phyloP scores from a whole-genome alignment of 2,888 invertebrate species.

The Rutpela maculata region DNA sequence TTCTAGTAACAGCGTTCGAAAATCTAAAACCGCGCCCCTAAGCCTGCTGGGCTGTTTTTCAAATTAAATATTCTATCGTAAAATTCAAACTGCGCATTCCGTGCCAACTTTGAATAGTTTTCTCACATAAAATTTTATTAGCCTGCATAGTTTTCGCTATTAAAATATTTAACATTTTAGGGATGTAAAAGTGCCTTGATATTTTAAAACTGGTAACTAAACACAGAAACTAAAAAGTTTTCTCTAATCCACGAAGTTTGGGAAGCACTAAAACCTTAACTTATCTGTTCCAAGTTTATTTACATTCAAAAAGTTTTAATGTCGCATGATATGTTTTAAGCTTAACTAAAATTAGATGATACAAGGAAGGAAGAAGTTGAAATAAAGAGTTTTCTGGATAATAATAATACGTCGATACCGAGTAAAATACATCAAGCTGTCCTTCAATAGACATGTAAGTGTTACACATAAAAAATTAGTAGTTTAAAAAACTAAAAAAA shows the following conservation, averaged over 20 bases:
- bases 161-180: constrained; percentile 16
- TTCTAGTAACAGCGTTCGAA: too few species aligned
- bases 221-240: neutral
- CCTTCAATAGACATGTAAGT: too few species aligned
- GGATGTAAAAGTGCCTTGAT: neutral
- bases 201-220: neutral
- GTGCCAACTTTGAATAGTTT: constrained; percentile 7
- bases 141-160: constrained; percentile 8
- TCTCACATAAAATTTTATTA: constrained; percentile 6
- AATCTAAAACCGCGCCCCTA: too few species aligned
- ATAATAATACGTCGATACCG: too few species aligned
- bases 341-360: neutral
- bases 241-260: neutral
- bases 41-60: neutral
- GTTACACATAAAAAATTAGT: too few species aligned
- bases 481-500: too few species aligned
- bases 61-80: constrained; percentile 14
- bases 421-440: too few species aligned
- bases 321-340: neutral
- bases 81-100: neutral
- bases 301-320: neutral
- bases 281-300: neutral
- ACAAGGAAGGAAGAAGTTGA: neutral
- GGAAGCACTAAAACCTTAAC: neutral
- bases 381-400: neutral